Evolutionary conservation across 2,113 vertebrate species (phyloP).

Genomic region (Sterrhoptilus dennistouni): DNA sequence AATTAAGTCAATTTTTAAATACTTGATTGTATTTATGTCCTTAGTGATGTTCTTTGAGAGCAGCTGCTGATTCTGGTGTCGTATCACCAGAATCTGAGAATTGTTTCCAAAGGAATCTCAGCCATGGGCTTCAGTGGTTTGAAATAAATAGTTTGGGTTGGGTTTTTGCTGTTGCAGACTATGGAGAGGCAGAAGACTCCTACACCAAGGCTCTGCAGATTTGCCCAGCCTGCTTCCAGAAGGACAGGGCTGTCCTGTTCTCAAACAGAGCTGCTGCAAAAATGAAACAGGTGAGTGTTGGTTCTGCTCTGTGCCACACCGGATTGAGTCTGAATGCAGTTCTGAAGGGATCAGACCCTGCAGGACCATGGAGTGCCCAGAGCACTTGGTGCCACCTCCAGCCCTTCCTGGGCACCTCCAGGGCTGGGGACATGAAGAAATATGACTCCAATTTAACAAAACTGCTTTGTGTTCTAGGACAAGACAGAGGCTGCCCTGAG

Average conservation of each 20-base stretch:
- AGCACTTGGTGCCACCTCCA: not conserved
- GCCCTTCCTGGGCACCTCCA: not conserved
- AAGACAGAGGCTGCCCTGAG: slow-evolving; percentile 82
- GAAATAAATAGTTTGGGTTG: not conserved
- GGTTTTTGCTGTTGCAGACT: slow-evolving; percentile 68
- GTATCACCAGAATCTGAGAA: not conserved
- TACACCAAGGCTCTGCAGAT: slow-evolving; percentile 79
- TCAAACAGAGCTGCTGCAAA: slow-evolving; percentile 89
- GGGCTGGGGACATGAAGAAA: not conserved
- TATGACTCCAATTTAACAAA: not conserved
- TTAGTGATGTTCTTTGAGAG: not conserved
- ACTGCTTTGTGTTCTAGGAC: slow-evolving; percentile 71
- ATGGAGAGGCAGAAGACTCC: slow-evolving; percentile 78
- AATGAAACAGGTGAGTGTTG: slow-evolving; percentile 81
- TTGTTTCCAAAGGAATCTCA: not conserved
- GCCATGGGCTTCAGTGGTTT: not conserved
- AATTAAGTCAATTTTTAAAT: not conserved
- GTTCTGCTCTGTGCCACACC: not conserved
- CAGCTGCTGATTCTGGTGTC: not conserved
- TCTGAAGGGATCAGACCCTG: not conserved
- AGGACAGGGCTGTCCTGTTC: slow-evolving; percentile 84
- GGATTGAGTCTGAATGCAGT: not conserved
- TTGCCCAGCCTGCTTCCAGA: slow-evolving; percentile 82
- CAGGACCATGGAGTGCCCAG: not conserved
- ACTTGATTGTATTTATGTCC: not conserved